phyloP scores from a whole-genome alignment of 2,888 invertebrate genomes.

The Oscheius sp. region DNA sequence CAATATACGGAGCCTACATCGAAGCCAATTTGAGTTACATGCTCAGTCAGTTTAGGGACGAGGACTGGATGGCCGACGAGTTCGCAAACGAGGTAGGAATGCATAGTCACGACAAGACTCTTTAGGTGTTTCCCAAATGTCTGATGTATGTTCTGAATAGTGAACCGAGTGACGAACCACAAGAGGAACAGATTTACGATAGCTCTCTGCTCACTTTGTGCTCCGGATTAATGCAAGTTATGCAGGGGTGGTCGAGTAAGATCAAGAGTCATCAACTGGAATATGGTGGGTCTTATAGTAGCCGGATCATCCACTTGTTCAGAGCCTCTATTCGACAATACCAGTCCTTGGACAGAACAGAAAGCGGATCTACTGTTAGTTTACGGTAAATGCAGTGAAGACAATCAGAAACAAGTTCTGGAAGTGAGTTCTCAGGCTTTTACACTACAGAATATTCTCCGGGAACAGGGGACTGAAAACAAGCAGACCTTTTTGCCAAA shows the following conservation, averaged over 20 bases:
- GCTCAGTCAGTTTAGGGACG: conserved; percentile 44
- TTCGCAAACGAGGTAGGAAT: conserved; percentile 42
- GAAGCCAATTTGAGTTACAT: conserved; percentile 40
- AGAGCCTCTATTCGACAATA: conserved; percentile 19
- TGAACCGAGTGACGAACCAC: not conserved
- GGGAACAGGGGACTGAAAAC: no score
- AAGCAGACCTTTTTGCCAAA: no score
- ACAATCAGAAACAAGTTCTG: conserved; percentile 2
- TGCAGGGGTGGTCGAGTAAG: conserved; percentile 25
- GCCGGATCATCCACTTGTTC: not conserved
- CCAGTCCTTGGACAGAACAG: not conserved
- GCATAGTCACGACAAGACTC: not conserved
- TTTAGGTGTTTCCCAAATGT: conserved; percentile 31
- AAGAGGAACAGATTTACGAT: not conserved
- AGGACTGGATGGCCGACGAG: conserved; percentile 43
- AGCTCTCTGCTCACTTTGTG: not conserved
- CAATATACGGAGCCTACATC: conserved; percentile 26
- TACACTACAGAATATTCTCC: no score
- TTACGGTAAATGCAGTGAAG: conserved; percentile 1
- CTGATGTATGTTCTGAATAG: conserved; percentile 14
- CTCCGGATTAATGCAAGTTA: conserved; percentile 20
- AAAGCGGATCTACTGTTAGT: not conserved
- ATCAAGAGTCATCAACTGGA: conserved; percentile 25
- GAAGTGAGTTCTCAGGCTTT: not conserved
- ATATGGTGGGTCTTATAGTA: conserved; percentile 5